A percentile compares a stretch with the other conserved stretches of the same genome.
phyloP scores from a whole-genome alignment of 2,888 invertebrate genomes.

The Timema podura region DNA sequence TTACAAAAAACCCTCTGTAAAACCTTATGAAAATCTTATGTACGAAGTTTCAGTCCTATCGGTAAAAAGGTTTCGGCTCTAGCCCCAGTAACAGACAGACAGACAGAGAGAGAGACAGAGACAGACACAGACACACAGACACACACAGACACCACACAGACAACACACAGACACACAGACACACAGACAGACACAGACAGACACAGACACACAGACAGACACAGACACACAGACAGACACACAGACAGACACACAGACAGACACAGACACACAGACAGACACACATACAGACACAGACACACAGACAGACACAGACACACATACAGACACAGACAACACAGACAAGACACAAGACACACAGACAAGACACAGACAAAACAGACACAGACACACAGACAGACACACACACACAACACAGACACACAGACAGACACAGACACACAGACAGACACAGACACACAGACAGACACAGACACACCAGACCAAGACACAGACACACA shows the following conservation, averaged over 20 bases:
- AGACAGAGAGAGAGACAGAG: not conserved
- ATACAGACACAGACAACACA: no score
- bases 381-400: conserved; percentile 2
- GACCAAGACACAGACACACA: not conserved
- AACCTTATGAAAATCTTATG: no score
- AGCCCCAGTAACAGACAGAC: not conserved
- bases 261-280: not conserved
- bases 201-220: not conserved
- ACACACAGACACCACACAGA: not conserved
- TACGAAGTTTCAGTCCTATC: no score
- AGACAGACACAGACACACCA: no score
- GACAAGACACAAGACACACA: conserved; percentile 5
- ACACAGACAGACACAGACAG: conserved; percentile 5
- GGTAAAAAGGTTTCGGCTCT: no score
- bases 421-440: not conserved
- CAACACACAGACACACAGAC: not conserved
- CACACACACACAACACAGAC: no score
- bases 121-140: not conserved
- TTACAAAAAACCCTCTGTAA: no score
- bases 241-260: conserved; percentile 7
- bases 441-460: conserved; percentile 3
- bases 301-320: not conserved
- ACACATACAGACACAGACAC: no score
- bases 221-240: not conserved
- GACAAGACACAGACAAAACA: no score